Conservation (phyloP, 2,888 invertebrate genomes). For the Pinctada fucata region DNA sequence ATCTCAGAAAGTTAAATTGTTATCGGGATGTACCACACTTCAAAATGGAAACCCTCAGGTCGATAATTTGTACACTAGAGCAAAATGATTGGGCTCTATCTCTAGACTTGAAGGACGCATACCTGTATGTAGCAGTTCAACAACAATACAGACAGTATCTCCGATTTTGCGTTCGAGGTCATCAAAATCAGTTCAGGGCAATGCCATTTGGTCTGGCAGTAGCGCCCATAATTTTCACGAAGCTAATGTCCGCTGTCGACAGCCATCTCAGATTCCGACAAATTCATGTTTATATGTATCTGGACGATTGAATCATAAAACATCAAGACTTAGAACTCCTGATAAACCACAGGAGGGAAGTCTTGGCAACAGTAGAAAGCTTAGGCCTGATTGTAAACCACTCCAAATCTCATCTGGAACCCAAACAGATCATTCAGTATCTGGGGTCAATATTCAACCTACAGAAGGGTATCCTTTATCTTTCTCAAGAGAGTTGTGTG, state of each 20-base stretch:
- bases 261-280: neutral
- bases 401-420: neutral
- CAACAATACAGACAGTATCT: neutral
- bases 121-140: constrained; percentile 5
- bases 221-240: constrained; percentile 18
- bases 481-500: neutral
- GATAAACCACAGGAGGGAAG: neutral
- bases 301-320: neutral
- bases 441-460: neutral
- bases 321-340: neutral
- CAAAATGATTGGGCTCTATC: constrained; percentile 2
- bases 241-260: constrained; percentile 17
- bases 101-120: neutral
- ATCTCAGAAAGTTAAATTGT: constrained; percentile 17
- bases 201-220: constrained; percentile 14
- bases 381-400: neutral
- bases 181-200: constrained; percentile 19
- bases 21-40: constrained; percentile 19
- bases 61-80: constrained; percentile 24
- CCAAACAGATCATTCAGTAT: neutral
- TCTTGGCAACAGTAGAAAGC: neutral
- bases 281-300: constrained; percentile 2
- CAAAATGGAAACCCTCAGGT: constrained; percentile 31
- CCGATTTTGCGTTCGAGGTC: constrained; percentile 2
- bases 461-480: neutral